phyloP scores from a whole-genome alignment of 2,113 vertebrate genomes.

The Boleophthalmus pectinirostris region DNA sequence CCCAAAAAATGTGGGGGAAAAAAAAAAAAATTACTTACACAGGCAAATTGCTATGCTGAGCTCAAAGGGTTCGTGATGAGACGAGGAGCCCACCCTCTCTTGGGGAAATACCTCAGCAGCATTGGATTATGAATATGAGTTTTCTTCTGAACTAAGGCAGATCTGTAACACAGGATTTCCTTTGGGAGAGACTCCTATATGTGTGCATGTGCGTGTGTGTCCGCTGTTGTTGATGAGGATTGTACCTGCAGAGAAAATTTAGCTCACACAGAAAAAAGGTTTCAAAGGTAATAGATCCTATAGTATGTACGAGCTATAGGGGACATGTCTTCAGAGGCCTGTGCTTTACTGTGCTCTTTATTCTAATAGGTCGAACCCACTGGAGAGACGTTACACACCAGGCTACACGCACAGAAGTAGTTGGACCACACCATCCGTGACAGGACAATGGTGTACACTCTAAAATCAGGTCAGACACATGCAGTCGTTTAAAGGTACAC shows the following conservation, averaged over 20 bases:
- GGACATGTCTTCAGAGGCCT: conserved; percentile 37
- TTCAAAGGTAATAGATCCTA: conserved; percentile 41
- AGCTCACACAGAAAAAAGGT: conserved; percentile 16
- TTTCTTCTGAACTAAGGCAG: conserved; percentile 27
- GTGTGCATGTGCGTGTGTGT: conserved; percentile 14
- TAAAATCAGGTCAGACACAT: conserved; percentile 41
- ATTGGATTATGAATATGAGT: conserved; percentile 55
- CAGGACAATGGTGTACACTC: conserved; percentile 27
- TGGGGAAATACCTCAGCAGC: conserved; percentile 35
- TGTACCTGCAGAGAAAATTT: conserved; percentile 17
- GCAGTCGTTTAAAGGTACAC: no score
- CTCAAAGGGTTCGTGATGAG: conserved; percentile 1
- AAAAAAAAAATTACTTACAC: no score
- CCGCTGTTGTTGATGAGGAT: conserved; percentile 27
- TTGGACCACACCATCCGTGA: conserved; percentile 17
- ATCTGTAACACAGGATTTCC: conserved; percentile 45
- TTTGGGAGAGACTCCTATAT: conserved; percentile 3
- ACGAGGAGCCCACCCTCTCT: conserved; percentile 17
- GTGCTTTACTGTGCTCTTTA: conserved; percentile 42
- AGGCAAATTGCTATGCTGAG: not conserved
- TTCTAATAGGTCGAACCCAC: conserved; percentile 45
- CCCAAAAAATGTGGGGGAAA: not conserved
- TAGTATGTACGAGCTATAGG: conserved; percentile 10
- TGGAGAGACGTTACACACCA: conserved; percentile 38
- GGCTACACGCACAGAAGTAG: conserved; percentile 10